Conservation (phyloP, 1,140 invertebrate genomes). For the Bombyx mori region DNA sequence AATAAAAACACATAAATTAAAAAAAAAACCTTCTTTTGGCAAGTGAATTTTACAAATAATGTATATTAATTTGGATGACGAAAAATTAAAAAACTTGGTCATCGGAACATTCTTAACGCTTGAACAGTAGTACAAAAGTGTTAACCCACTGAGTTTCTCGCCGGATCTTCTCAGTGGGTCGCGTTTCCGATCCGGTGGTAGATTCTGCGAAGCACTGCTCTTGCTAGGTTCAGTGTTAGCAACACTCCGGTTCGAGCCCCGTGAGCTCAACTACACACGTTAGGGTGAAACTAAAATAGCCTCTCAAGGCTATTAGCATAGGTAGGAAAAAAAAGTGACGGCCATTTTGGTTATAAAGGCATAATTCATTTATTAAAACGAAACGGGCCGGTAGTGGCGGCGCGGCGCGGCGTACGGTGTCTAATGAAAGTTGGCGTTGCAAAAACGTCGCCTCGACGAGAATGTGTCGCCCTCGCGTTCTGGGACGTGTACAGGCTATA, state of each 20-base stretch:
- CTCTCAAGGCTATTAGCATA: too few species aligned
- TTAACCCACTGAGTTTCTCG: too few species aligned
- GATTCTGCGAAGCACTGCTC: too few species aligned
- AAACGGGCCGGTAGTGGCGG: conserved; percentile 32
- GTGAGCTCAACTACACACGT: too few species aligned
- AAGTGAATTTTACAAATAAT: too few species aligned
- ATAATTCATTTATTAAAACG: conserved; percentile 64
- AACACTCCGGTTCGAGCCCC: too few species aligned
- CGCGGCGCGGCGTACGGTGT: conserved; percentile 40
- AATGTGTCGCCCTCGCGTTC: conserved; percentile 62
- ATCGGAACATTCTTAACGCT: conserved; percentile 45
- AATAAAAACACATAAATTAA: background rate
- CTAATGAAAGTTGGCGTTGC: conserved; percentile 57
- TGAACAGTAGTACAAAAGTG: conserved; percentile 11
- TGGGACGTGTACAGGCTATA: conserved; percentile 57
- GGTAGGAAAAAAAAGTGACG: conserved; percentile 16
- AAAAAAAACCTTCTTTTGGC: too few species aligned
- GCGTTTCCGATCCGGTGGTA: too few species aligned
- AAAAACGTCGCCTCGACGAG: conserved; percentile 56
- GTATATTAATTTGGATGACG: background rate
- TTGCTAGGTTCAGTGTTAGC: too few species aligned
- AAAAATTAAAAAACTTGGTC: conserved; percentile 19
- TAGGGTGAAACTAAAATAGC: too few species aligned
- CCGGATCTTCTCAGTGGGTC: too few species aligned
- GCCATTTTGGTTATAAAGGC: conserved; percentile 55